Conservation (phyloP, 2,113 vertebrate genomes). For the Dipodomys spectabilis region DNA sequence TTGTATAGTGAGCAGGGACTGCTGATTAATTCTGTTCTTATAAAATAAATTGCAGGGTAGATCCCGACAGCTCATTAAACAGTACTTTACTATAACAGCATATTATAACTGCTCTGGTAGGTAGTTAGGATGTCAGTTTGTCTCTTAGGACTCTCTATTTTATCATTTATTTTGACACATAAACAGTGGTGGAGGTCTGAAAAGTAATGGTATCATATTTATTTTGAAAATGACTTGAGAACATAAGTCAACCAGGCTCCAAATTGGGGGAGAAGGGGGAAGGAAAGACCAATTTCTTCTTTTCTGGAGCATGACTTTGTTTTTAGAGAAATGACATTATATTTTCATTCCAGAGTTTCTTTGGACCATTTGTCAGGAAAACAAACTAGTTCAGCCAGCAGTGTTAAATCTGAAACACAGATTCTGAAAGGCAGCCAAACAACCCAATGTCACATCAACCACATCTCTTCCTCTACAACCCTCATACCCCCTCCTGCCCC, state of each 20-base stretch:
- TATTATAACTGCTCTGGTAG: background rate
- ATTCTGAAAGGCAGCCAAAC: background rate
- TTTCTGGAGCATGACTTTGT: background rate
- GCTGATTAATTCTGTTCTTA: conserved; percentile 16
- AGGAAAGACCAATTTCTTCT: background rate
- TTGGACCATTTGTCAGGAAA: background rate
- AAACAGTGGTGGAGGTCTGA: background rate
- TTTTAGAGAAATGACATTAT: background rate
- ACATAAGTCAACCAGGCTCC: background rate
- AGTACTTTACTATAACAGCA: background rate
- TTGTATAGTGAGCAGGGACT: background rate
- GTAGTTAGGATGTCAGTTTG: background rate
- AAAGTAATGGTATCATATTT: background rate
- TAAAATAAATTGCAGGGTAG: background rate
- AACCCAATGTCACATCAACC: too few relatives aligned
- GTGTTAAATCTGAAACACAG: background rate
- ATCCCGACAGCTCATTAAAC: background rate
- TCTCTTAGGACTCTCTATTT: background rate
- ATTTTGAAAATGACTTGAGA: conserved; percentile 17
- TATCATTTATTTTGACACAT: conserved; percentile 4
- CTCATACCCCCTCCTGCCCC: background rate
- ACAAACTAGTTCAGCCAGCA: background rate
- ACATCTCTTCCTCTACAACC: background rate
- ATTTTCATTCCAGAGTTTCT: background rate
- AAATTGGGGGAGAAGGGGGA: background rate